Evolutionary conservation across 2,797 vertebrate genomes (phyloP), one percentile per base, ranked within the genome.

Genomic region (Helicolenus hilgendorfi): DNA sequence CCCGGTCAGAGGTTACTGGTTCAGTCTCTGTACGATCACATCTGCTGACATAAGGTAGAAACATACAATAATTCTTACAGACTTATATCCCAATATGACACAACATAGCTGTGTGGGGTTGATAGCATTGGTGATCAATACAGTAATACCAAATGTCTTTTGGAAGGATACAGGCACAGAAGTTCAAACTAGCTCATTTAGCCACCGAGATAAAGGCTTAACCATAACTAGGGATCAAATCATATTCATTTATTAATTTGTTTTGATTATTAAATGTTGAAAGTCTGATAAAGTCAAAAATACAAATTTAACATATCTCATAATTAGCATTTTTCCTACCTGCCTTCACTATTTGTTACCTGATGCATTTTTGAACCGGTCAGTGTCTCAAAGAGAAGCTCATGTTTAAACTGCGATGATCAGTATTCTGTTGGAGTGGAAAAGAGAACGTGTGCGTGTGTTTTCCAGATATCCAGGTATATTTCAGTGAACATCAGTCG

Each of bases 1-100:
- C 26, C 7, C 0, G n/a, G 56, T 76, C 69, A 69, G 24, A 79
- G 75, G 69, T 88, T 64, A 67, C 0, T 2, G 18, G 26, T 69
- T 73, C n/a, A 45, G 11, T 33, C 60, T 36, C 11, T 36, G 10
- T n/a, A 9, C 20, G 1, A n/a, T 60, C 13, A 33, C 26, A 72
- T 77, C 24, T 62, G 68, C 31, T 60, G 33, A 77, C 26, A 15
- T 3, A 11, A 8, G 9, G 18, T 33, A 55, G 13, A 31, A 68
- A 60, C 15, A 62, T 5, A 60, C 58, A 55, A 31, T 73, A 20
- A 20, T 31, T 81, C 22, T 60, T 4, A 11, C n/a, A 24, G 59
- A 68, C 27, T 53, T 13, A 0, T 8, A 3, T 38, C 1, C 18
- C 2, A 29, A 29, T 11, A 41, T 2, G 11, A 64, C 72, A n/a